These are phyloP conservation scores for Philopedon plagiatum DNA, from an alignment of 2,888 invertebrate genomes.

Conservation along the genomic window DNA sequence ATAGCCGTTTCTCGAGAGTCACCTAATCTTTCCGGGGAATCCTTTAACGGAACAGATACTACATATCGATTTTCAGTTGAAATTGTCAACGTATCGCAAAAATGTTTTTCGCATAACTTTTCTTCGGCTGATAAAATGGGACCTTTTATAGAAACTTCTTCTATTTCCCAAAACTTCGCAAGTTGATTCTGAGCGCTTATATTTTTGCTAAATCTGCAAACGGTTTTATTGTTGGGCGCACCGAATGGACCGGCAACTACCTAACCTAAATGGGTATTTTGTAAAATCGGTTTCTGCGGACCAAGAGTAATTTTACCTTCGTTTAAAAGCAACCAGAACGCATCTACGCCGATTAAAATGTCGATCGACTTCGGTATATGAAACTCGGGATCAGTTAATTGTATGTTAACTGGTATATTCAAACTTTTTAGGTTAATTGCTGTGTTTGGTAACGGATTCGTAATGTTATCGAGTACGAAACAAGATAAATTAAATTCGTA, in stretches of 20 bases:
- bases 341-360: constrained; percentile 39
- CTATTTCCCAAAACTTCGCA: constrained; percentile 39
- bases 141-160: constrained; percentile 17
- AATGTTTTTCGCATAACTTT: constrained; percentile 39
- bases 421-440: constrained; percentile 22
- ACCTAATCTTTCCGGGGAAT: constrained; percentile 30
- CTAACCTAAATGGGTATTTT: constrained; percentile 40
- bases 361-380: constrained; percentile 35
- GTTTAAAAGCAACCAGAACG: constrained; percentile 33
- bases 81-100: constrained; percentile 28
- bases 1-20: constrained; percentile 35
- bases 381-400: constrained; percentile 40
- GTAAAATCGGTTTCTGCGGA: constrained; percentile 20
- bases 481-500: constrained; percentile 39
- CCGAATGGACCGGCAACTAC: constrained; percentile 27
- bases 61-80: too few species aligned
- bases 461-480: constrained; percentile 43
- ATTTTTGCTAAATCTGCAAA: constrained; percentile 23
- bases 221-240: background rate
- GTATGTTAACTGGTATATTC: constrained; percentile 29
- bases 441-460: constrained; percentile 19
- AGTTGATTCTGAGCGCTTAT: constrained; percentile 25
- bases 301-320: constrained; percentile 21
- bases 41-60: constrained; percentile 44
- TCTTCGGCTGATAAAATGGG: constrained; percentile 36